Conservation (phyloP, 2,797 vertebrate species). For the Lepus townsendii region DNA sequence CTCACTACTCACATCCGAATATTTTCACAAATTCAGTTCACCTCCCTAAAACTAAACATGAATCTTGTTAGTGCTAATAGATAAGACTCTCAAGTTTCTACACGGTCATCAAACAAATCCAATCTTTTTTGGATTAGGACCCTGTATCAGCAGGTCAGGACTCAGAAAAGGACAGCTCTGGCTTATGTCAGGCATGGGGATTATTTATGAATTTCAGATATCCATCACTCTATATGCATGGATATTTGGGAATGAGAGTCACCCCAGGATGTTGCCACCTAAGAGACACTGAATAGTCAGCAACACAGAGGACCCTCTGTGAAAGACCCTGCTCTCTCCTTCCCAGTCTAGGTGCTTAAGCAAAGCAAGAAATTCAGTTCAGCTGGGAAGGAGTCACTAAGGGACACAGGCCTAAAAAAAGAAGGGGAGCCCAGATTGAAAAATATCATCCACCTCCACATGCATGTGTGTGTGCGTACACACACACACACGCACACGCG, state of each 20-base stretch:
- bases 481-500: neutral
- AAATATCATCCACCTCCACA: constrained; percentile 34
- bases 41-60: neutral
- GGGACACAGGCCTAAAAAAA: constrained; percentile 60
- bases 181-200: neutral
- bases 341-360: neutral
- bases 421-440: constrained; percentile 48
- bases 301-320: neutral
- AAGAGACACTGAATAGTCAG: neutral
- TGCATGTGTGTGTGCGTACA: neutral
- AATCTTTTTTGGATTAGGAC: neutral
- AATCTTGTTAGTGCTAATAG: neutral
- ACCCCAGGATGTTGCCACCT: neutral
- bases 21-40: neutral
- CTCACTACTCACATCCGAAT: neutral
- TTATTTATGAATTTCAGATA: neutral
- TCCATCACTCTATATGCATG: neutral
- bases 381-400: constrained; percentile 41
- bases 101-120: neutral
- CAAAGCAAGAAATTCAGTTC: constrained; percentile 7
- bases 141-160: neutral
- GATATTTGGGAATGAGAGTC: neutral
- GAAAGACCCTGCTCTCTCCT: neutral
- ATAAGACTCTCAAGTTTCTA: neutral
- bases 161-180: neutral